Base-by-base conservation (phyloP, 1,140 invertebrate genomes). In the Phymastichus coffea region DNA sequence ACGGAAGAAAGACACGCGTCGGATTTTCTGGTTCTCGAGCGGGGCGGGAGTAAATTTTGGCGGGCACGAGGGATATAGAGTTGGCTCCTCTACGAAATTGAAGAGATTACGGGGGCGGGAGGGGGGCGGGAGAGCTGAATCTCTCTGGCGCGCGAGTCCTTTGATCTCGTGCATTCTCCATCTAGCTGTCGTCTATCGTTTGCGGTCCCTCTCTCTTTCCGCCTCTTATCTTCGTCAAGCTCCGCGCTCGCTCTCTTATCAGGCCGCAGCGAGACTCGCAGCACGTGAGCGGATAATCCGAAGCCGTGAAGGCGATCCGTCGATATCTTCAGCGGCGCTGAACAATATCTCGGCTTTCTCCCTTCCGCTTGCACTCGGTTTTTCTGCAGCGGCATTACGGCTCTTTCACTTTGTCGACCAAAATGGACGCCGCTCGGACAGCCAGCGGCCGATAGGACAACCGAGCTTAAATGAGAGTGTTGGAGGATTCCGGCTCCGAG, bases 281-380 rank as follows among this genome's bases (percentile, higher is more conserved):
- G 38, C 6, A 4, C 23, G 9, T 44, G n/a, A 23, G 40, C 48
- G 47, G 57, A 58, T 58, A 52, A 58, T 58, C 47, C 48, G 30
- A 58, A 58, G 57, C 47, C 51, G 57, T 53, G n/a, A 59, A 59
- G 41, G 49, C 49, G 48, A 59, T 53, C 41, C 57, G 33, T 59
- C 57, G 57, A 59, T 59, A 59, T 59, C 57, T 46, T 51, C n/a
- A 38, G 47, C 56, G 26, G 47, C 26, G 26, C 15, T 17, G 57
- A 51, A 58, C 57, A 58, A 52, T 58, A 58, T 52, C 51, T 37
- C 30, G 22, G 2, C 38, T 51, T 14, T 12, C 10, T 4, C 20
- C 19, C 22, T 9, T 19, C 15, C 17, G 12, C 8, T 22, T 10
- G 22, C 4, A 43, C 20, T 37, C 17, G 6, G 22, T 30, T 14